A percentile compares a stretch with the other conserved stretches of the same genome.
Conservation (phyloP, 2,797 vertebrate genomes). For the Poecilia velifera region DNA sequence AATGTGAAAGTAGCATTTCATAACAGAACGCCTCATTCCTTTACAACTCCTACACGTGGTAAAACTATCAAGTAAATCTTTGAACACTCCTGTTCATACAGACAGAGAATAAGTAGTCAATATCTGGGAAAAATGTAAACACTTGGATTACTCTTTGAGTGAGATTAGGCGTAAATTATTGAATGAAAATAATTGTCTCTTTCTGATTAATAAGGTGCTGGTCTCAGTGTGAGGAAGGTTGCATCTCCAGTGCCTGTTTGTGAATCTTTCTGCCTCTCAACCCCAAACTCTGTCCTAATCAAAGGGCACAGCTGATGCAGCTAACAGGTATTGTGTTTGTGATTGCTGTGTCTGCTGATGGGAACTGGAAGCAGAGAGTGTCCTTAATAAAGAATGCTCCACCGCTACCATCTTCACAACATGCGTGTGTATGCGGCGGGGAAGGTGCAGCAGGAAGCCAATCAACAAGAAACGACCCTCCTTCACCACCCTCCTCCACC, state of each 20-base stretch:
- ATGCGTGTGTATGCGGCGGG: conserved; percentile 20
- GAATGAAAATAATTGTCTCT: conserved; percentile 33
- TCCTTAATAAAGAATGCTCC: conserved; percentile 57
- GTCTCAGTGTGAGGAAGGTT: conserved; percentile 7
- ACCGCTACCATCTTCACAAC: conserved; percentile 22
- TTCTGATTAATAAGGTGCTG: conserved; percentile 12
- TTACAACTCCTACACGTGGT: conserved; percentile 47
- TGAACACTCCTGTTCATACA: conserved; percentile 43
- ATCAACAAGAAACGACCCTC: conserved; percentile 71
- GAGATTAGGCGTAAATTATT: conserved; percentile 27
- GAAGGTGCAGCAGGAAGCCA: conserved; percentile 62
- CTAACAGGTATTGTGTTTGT: conserved; percentile 71
- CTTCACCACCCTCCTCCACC: conserved; percentile 14
- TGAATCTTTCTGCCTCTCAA: conserved; percentile 29
- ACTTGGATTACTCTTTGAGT: conserved; percentile 36
- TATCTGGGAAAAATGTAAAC: conserved; percentile 37
- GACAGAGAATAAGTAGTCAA: conserved; percentile 20
- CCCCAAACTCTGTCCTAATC: conserved; percentile 61
- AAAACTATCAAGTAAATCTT: conserved; percentile 44
- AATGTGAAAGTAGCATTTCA: background rate
- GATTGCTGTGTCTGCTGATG: conserved; percentile 66
- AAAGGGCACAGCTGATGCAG: conserved; percentile 50
- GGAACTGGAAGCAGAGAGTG: conserved; percentile 44
- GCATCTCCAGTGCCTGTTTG: background rate
- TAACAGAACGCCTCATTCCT: conserved; percentile 24